phyloP scores from a whole-genome alignment of 2,797 vertebrate genomes.

The Pipistrellus nathusii region DNA sequence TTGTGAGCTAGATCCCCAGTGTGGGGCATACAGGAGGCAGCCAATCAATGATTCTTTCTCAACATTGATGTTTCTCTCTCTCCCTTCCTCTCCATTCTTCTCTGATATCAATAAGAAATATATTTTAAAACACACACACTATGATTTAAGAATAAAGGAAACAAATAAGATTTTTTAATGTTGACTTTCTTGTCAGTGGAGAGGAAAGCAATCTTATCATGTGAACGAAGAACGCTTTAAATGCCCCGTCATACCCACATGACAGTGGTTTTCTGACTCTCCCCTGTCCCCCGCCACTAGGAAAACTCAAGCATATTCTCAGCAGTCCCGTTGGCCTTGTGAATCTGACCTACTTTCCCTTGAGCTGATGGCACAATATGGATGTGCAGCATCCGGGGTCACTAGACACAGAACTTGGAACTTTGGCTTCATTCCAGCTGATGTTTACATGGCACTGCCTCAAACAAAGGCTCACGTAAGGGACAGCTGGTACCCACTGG shows the following conservation, averaged over 20 bases:
- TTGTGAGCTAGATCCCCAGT: no score
- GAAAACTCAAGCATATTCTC: neutral
- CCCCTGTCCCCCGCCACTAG: rapidly evolving
- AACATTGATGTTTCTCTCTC: no score
- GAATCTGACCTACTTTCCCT: neutral
- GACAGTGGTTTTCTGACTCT: neutral
- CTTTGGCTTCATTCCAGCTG: neutral
- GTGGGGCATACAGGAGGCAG: no score
- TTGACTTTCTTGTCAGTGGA: neutral
- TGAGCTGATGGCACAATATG: neutral
- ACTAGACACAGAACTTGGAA: neutral
- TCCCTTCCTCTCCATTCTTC: no score
- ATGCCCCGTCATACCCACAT: neutral
- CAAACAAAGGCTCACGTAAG: neutral
- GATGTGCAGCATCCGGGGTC: neutral
- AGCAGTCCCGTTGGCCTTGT: neutral
- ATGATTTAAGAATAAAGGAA: conserved; percentile 16
- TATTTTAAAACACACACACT: neutral
- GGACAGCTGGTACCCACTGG: neutral
- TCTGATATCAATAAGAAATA: no score
- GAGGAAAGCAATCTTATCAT: neutral
- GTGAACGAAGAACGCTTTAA: neutral
- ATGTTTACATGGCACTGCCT: neutral
- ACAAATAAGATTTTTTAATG: neutral
- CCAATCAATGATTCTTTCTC: no score